Evolutionary conservation across 2,113 vertebrate species (phyloP), one percentile per base, ranked within the genome.

Genomic region (Hydropotes inermis): DNA sequence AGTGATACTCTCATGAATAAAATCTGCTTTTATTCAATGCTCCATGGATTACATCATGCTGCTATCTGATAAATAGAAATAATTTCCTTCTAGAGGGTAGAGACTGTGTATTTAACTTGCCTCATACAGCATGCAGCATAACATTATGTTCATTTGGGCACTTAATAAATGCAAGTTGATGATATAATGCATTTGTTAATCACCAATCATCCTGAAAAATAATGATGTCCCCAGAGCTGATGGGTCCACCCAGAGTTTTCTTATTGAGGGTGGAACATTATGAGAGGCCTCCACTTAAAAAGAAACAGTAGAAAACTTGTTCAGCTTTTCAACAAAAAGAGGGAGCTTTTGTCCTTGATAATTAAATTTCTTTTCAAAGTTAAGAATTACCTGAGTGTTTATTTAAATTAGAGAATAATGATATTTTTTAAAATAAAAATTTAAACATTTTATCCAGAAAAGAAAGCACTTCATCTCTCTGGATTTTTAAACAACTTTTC

Each of bases 191-290:
- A 95, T 95, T 94, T 98, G 93, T 96, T 97, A 98, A 96, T 96
- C 91, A 96, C 78, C 94, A 97, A 95, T 84, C 97, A 97, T 95
- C 93, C 97, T 95, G 89, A 97, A 98, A 98, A 97, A 94, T 97
- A 97, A 98, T 97, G 97, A 98, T 97, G 96, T 96, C 10, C 86
- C 10, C 93, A 95, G 91, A 88, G 60, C 45, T 88, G 86, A 91
- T 88, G 93, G 78, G 70, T 95, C 76, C 13, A 96, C 76, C 70
- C 70, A 81, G 74, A 96, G 78, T 93, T 95, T 97, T 83, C 70
- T 95, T 96, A 88, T 6, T 91, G 86, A 95, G 55, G 64, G 23
- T 12, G 95, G 91, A 82, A 74, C 45, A 89, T 60, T 86, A 93
- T 21, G 82, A 95, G 89, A 96, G 83, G 92, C 67, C 78, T 93